These are phyloP conservation scores for Diaperis boleti DNA, from an alignment of 2,888 invertebrate genomes.

Conservation along the genomic window DNA sequence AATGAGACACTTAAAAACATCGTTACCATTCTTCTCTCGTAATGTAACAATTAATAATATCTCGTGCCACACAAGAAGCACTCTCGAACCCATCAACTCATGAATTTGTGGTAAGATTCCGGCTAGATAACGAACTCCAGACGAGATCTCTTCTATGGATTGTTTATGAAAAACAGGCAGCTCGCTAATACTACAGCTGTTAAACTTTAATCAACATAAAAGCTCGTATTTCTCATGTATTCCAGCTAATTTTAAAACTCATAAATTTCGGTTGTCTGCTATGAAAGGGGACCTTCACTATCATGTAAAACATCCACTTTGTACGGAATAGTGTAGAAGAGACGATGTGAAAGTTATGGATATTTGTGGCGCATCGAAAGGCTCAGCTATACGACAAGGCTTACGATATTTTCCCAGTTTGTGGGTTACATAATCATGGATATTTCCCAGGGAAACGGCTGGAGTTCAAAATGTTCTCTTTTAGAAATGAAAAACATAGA, in stretches of 20 bases:
- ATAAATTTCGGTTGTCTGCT: slow-evolving; percentile 38
- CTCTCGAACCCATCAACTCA: background rate
- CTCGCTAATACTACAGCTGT: slow-evolving; percentile 35
- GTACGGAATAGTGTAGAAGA: slow-evolving; percentile 3
- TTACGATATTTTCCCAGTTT: too few species aligned
- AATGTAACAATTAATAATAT: background rate
- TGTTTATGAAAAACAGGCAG: slow-evolving; percentile 32
- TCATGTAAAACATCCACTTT: slow-evolving; percentile 31
- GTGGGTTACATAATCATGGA: too few species aligned
- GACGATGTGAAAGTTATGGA: too few species aligned
- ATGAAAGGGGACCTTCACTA: slow-evolving; percentile 25
- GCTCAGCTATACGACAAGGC: too few species aligned
- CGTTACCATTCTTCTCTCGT: background rate
- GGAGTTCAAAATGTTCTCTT: too few species aligned
- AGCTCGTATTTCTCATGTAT: slow-evolving; percentile 42
- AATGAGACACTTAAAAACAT: background rate
- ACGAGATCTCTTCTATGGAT: slow-evolving; percentile 16
- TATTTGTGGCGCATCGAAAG: too few species aligned
- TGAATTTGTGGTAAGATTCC: background rate
- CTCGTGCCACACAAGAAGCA: background rate
- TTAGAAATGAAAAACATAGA: too few species aligned
- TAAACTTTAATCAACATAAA: slow-evolving; percentile 50
- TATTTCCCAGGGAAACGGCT: too few species aligned
- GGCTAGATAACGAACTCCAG: slow-evolving; percentile 20
- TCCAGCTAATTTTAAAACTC: slow-evolving; percentile 43